Percentiles rank a stretch among this genome's conserved stretches.
Conservation (phyloP, 1,140 invertebrate genomes). For the Drosophila repleta region DNA sequence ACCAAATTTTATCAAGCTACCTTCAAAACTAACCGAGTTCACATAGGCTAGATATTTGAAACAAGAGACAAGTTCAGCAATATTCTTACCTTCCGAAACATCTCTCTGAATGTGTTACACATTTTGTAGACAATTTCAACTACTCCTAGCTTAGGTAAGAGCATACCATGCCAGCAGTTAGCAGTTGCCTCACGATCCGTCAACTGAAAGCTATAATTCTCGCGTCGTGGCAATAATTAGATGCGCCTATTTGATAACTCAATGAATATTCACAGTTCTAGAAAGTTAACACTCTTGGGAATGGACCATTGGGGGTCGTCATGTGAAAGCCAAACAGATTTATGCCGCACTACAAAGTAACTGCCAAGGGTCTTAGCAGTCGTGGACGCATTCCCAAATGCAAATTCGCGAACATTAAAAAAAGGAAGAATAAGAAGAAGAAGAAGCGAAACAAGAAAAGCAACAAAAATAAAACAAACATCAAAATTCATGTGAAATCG, state of each 20-base stretch:
- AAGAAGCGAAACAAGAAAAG: too few species aligned
- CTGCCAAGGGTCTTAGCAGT: neutral
- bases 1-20: neutral
- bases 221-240: conserved; percentile 53
- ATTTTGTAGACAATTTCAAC: neutral
- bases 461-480: conserved; percentile 16
- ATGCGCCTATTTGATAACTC: conserved; percentile 70
- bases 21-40: neutral
- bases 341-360: conserved; percentile 34
- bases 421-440: too few species aligned
- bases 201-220: conserved; percentile 69
- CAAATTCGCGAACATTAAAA: conserved; percentile 45
- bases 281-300: conserved; percentile 59
- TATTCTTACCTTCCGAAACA: neutral
- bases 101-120: neutral
- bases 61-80: too few species aligned
- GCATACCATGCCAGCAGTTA: neutral
- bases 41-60: neutral
- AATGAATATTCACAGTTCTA: conserved; percentile 71
- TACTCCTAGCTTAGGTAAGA: neutral
- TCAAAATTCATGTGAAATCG: conserved; percentile 73
- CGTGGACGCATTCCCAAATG: conserved; percentile 17
- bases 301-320: conserved; percentile 62
- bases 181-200: conserved; percentile 50
- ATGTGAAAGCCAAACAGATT: conserved; percentile 51